Evolutionary conservation across 1,140 invertebrate genomes (phyloP), one percentile per base, ranked within the genome.

Genomic region (Drosophila triauraria): DNA sequence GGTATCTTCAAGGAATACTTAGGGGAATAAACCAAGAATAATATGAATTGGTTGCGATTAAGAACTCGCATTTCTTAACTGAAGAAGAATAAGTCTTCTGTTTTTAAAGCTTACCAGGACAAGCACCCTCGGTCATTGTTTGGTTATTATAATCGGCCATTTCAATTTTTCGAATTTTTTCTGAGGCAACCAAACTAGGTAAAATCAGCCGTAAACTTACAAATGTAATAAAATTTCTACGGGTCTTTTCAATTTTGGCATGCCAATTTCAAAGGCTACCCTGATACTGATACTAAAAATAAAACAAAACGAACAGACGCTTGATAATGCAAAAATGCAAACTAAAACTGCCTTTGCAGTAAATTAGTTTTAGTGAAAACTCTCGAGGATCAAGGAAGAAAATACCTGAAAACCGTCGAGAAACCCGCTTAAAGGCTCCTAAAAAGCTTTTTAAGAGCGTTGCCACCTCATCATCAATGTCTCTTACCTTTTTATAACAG

Each of bases 31-130:
- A 20, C 12, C 6, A 7, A 53, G 3, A 35, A 53, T 20, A 17
- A 17, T 17, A 4, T 1, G 3, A n/a, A 27, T 8, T 20, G 12
- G 13, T 15, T 20, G 10, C 20, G 30, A 20, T 15, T 32, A 17
- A 30, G 27, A 20, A 20, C 20, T 20, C 4, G 4, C 15, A 50
- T 30, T 50, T 1, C 15, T 6, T 9, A n/a, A n/a, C 25, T 30
- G 12, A 10, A 10, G 25, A 3, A 30, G 4, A 17, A 6, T 15
- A 0, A 50, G 27, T 10, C 10, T 3, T 0, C 15, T 4, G 3
- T 17, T 15, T 20, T 38, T 35, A 54, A 2, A 38, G 20, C 32
- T 38, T 54, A 54, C 53, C 53, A 15, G 53, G 53, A 54, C 35
- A 32, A 40, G 20, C 1, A 4, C 32, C 53, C 20, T 54, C 32